phyloP scores from a whole-genome alignment of 2,888 invertebrate genomes.

The Sesia bembeciformis region DNA sequence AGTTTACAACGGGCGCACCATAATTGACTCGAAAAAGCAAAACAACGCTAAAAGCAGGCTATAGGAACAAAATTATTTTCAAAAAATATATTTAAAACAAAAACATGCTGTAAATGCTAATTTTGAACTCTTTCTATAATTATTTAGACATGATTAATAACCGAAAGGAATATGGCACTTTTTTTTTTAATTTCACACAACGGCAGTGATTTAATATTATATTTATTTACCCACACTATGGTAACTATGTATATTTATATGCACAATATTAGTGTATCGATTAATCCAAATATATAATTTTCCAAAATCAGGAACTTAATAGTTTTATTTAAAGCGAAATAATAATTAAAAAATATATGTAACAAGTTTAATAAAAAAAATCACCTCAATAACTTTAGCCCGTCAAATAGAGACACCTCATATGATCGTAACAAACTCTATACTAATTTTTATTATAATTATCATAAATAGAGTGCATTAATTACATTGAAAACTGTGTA shows the following conservation, averaged over 20 bases:
- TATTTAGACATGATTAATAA: neutral
- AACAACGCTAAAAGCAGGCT: neutral
- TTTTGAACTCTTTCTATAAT: neutral
- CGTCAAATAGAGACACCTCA: neutral
- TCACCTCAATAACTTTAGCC: neutral
- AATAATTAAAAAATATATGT: neutral
- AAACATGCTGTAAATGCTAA: neutral
- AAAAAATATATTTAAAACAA: neutral
- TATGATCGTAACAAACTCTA: neutral
- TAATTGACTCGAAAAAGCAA: conserved; percentile 61
- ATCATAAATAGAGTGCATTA: conserved; percentile 63
- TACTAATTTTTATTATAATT: neutral
- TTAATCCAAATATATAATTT: too few relatives aligned
- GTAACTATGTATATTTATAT: neutral
- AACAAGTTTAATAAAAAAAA: neutral
- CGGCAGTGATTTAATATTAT: neutral
- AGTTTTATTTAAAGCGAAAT: neutral
- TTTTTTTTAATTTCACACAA: neutral
- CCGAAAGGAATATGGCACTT: neutral
- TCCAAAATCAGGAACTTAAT: too few relatives aligned
- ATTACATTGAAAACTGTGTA: conserved; percentile 54
- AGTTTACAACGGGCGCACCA: conserved; percentile 52
- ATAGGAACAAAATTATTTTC: neutral
- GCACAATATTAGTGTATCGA: neutral
- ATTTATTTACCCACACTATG: neutral